Percentiles rank a stretch among this genome's conserved stretches.
Evolutionary conservation across 2,113 vertebrate species (phyloP).

Genomic region (Nettapus auritus): DNA sequence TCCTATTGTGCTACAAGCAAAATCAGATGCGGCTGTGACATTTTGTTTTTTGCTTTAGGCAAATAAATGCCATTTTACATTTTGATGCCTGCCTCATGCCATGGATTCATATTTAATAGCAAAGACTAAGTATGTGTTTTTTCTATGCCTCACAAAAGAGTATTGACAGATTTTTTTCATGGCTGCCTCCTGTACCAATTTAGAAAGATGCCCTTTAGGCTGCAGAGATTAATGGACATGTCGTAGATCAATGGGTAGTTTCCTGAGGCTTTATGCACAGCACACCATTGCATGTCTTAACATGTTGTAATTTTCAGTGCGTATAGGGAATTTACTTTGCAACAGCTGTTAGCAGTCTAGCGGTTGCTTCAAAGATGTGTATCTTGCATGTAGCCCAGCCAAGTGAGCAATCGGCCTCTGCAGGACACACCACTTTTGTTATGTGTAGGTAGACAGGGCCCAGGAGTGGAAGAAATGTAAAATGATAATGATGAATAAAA

Average conservation of each 20-base stretch:
- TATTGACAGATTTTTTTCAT: constrained; percentile 41
- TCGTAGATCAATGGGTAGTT: constrained; percentile 19
- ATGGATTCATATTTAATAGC: constrained; percentile 14
- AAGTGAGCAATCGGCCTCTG: not conserved
- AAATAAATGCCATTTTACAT: constrained; percentile 30
- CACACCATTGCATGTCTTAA: not conserved
- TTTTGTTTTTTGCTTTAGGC: constrained; percentile 16
- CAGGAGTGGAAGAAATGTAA: not conserved
- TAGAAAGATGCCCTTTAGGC: constrained; percentile 56
- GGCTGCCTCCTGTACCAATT: constrained; percentile 30
- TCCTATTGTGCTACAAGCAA: not conserved
- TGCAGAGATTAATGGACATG: constrained; percentile 41
- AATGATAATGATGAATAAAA: not conserved
- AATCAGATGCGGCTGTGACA: not conserved
- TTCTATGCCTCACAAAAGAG: not conserved
- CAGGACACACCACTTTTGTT: not conserved
- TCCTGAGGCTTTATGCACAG: constrained; percentile 13
- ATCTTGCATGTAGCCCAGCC: not conserved
- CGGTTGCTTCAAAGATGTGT: not conserved
- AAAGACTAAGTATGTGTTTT: constrained; percentile 8
- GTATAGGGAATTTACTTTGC: not conserved
- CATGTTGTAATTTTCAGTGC: not conserved
- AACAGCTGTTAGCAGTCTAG: not conserved
- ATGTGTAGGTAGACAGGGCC: not conserved
- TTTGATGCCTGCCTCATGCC: constrained; percentile 10